These are phyloP conservation scores for Acrobasis consociella DNA, from an alignment of 2,888 invertebrate species.

Conservation along the genomic window DNA sequence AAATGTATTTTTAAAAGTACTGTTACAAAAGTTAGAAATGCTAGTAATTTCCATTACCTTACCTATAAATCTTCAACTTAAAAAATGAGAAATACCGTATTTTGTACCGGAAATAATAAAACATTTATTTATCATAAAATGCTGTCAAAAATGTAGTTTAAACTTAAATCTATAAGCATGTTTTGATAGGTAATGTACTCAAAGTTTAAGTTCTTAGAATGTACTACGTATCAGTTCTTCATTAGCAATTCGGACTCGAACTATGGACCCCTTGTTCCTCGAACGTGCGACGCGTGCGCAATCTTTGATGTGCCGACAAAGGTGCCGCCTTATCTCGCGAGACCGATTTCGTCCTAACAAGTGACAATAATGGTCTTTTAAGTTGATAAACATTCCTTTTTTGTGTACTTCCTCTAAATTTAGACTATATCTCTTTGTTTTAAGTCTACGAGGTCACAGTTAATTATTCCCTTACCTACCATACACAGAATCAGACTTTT, in stretches of 20 bases:
- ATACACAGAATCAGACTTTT: too few species aligned
- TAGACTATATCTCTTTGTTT: conserved; percentile 17
- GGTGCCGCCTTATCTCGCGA: conserved; percentile 74
- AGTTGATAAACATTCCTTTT: conserved; percentile 67
- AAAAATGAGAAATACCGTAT: too few species aligned
- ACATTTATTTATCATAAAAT: too few species aligned
- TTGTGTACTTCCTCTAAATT: conserved; percentile 50
- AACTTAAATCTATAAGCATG: too few species aligned
- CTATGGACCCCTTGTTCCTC: conserved; percentile 67
- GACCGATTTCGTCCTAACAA: conserved; percentile 72
- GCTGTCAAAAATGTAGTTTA: too few species aligned
- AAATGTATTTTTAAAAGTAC: too few species aligned
- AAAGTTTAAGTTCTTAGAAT: conserved; percentile 52
- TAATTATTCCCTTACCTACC: too few species aligned
- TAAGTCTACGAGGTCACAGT: conserved; percentile 3
- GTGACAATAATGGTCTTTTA: conserved; percentile 77
- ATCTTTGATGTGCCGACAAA: conserved; percentile 75
- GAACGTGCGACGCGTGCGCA: conserved; percentile 66
- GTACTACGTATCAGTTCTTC: conserved; percentile 58
- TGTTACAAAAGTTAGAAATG: too few species aligned
- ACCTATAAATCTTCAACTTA: too few species aligned
- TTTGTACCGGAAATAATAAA: too few species aligned
- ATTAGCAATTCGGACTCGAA: conserved; percentile 62
- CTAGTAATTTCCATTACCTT: too few species aligned
- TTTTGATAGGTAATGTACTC: not conserved